Conservation (phyloP, 2,797 vertebrate genomes). For the Pampus argenteus region DNA sequence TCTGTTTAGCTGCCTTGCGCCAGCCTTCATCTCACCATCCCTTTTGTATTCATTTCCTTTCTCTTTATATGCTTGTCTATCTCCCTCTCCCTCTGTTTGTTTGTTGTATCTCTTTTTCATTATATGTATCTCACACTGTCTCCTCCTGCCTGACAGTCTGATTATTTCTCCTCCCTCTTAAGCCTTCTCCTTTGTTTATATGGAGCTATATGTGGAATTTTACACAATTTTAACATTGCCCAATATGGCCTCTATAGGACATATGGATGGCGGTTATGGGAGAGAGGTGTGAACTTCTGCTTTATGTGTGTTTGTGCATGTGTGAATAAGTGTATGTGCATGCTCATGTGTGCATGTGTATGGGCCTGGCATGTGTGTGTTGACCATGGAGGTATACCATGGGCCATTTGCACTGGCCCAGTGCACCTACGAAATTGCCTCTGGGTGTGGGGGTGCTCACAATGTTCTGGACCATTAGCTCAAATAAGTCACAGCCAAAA, state of each 20-base stretch:
- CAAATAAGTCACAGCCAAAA: constrained; percentile 89
- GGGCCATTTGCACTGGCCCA: constrained; percentile 86
- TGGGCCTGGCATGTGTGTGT: constrained; percentile 68
- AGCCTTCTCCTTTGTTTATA: constrained; percentile 51
- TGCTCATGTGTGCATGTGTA: constrained; percentile 55
- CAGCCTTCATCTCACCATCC: constrained; percentile 40
- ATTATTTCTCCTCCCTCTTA: constrained; percentile 40
- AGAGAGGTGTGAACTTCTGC: constrained; percentile 46
- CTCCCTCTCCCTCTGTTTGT: constrained; percentile 42
- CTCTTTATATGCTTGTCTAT: constrained; percentile 59
- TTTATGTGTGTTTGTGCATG: constrained; percentile 32
- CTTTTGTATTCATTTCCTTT: constrained; percentile 54
- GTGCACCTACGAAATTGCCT: constrained; percentile 87
- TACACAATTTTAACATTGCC: constrained; percentile 52
- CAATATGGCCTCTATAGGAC: constrained; percentile 20
- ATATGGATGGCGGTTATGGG: constrained; percentile 23
- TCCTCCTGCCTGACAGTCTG: constrained; percentile 48
- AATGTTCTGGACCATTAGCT: constrained; percentile 92
- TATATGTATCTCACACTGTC: constrained; percentile 46
- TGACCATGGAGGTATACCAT: constrained; percentile 80
- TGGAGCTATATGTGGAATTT: constrained; percentile 56
- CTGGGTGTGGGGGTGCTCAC: constrained; percentile 87
- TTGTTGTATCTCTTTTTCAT: constrained; percentile 54
- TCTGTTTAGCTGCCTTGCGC: constrained; percentile 28
- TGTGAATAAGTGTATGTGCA: constrained; percentile 60